Evolutionary conservation across 2,888 invertebrate genomes (phyloP).

Genomic region (Troides helena): DNA sequence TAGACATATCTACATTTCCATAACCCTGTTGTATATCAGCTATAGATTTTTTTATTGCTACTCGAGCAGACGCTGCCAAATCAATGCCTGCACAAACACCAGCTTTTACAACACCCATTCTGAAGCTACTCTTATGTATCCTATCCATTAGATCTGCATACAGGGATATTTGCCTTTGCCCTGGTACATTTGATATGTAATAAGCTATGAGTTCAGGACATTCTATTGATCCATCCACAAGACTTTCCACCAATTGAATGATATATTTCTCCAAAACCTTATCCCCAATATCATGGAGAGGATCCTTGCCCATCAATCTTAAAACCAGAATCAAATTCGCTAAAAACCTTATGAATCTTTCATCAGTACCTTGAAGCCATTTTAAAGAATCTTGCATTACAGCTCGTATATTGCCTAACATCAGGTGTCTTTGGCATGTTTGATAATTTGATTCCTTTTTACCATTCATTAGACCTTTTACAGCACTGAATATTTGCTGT

Average conservation of each 20-base stretch:
- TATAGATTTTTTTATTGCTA: conserved; percentile 88
- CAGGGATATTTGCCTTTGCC: conserved; percentile 67
- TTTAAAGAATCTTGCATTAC: conserved; percentile 85
- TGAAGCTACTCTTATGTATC: conserved; percentile 82
- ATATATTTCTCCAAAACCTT: conserved; percentile 88
- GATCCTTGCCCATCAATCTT: conserved; percentile 87
- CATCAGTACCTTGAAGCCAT: conserved; percentile 81
- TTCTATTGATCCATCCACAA: conserved; percentile 75
- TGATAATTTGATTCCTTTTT: conserved; percentile 85
- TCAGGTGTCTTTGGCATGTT: conserved; percentile 90
- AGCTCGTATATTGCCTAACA: conserved; percentile 88
- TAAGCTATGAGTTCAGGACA: conserved; percentile 90
- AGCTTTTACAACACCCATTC: conserved; percentile 84
- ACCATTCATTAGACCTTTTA: conserved; percentile 70
- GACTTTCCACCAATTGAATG: conserved; percentile 82
- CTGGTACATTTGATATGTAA: conserved; percentile 90
- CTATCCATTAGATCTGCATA: conserved; percentile 86
- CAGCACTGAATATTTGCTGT: conserved; percentile 67
- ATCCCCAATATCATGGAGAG: conserved; percentile 86
- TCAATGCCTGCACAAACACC: conserved; percentile 88
- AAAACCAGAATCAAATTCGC: conserved; percentile 92
- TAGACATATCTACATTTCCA: conserved; percentile 76
- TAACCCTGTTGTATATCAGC: conserved; percentile 69
- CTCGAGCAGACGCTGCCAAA: conserved; percentile 90
- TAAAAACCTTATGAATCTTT: conserved; percentile 86